A percentile compares a stretch with the other conserved stretches of the same genome.
Evolutionary conservation across 2,888 invertebrate species (phyloP).

Genomic region (Arenicola marina): DNA sequence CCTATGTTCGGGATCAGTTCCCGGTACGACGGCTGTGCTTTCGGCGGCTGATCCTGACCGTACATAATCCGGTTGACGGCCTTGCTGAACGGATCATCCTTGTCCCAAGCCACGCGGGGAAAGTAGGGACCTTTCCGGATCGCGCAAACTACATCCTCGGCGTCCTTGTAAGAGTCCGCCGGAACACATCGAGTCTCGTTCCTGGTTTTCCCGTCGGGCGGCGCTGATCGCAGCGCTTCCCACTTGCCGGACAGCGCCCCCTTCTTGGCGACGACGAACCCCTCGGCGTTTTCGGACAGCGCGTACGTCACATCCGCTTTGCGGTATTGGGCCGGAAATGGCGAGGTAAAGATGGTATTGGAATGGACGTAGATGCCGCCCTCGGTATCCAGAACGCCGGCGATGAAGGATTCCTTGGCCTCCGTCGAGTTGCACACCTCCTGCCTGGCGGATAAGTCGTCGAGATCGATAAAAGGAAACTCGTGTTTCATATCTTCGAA

Average conservation of each 20-base stretch:
- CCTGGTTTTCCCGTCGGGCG: no score
- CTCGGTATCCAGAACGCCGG: conserved; percentile 32
- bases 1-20: conserved; percentile 42
- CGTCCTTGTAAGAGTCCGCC: not conserved
- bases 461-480: conserved; percentile 31
- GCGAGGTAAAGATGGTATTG: conserved; percentile 21
- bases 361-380: conserved; percentile 44
- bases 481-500: conserved; percentile 33
- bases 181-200: not conserved
- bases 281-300: not conserved
- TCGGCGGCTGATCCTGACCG: conserved; percentile 25
- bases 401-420: not conserved
- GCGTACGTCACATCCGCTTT: not conserved
- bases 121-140: not conserved
- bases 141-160: not conserved
- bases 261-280: not conserved
- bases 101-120: not conserved
- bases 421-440: not conserved
- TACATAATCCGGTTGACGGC: conserved; percentile 33
- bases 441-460: conserved; percentile 20
- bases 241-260: not conserved
- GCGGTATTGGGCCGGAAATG: not conserved
- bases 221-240: not conserved
- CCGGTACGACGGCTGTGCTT: conserved; percentile 12
- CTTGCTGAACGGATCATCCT: conserved; percentile 15